Conservation (phyloP, 2,113 vertebrate genomes). For the Nibea albiflora region DNA sequence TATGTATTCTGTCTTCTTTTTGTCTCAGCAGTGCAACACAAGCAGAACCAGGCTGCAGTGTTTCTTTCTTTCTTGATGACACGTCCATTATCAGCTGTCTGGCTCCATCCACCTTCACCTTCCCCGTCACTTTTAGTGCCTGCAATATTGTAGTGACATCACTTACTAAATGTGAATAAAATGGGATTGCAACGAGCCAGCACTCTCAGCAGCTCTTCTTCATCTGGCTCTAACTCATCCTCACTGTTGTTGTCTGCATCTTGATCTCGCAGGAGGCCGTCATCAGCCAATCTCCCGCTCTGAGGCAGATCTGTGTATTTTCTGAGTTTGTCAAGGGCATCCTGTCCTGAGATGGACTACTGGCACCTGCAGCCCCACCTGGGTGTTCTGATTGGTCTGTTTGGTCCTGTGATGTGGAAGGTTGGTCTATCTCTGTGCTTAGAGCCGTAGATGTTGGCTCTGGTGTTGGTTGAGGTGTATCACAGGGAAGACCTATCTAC, state of each 20-base stretch:
- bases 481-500: slow-evolving; percentile 44
- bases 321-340: slow-evolving; percentile 27
- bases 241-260: slow-evolving; percentile 58
- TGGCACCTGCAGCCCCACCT: not conserved
- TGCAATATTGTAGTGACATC: slow-evolving; percentile 48
- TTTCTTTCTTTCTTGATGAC: slow-evolving; percentile 6
- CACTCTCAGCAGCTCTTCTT: slow-evolving; percentile 74
- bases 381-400: slow-evolving; percentile 26
- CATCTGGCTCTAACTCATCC: slow-evolving; percentile 64
- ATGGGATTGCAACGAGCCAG: slow-evolving; percentile 68
- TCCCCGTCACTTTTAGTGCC: slow-evolving; percentile 23
- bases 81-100: not conserved
- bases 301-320: slow-evolving; percentile 5
- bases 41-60: slow-evolving; percentile 13
- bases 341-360: slow-evolving; percentile 18
- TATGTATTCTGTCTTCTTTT: slow-evolving; percentile 5
- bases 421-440: slow-evolving; percentile 37
- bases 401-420: slow-evolving; percentile 65
- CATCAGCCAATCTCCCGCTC: slow-evolving; percentile 18
- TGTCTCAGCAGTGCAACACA: slow-evolving; percentile 13
- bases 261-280: slow-evolving; percentile 56
- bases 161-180: slow-evolving; percentile 72
- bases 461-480: slow-evolving; percentile 47
- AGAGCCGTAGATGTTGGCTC: not conserved
- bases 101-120: slow-evolving; percentile 18